Base-by-base conservation (phyloP, 2,113 vertebrate genomes). In the Andinoacara biseriatus region DNA sequence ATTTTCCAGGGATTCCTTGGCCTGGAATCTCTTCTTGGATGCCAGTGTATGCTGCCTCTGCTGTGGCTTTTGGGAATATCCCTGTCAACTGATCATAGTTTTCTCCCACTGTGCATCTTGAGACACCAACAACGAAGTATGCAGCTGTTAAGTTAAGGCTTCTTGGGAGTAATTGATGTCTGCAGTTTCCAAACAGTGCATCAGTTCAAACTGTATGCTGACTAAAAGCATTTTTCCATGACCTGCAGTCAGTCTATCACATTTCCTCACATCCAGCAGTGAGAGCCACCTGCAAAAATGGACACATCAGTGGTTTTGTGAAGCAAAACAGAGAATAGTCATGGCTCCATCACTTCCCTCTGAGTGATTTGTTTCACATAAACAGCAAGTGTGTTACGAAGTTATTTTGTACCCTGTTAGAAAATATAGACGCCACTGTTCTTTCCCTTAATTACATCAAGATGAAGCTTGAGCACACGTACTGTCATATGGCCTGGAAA, bases 151-250 rank as follows among this genome's bases (percentile, higher is more conserved):
- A 33, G 46, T 54, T 54, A 52, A 18, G 24, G 43, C 24, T 31
- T 54, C 26, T 52, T 72, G 67, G 67, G 52, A 49, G 67, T 72
- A 54, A 72, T 29, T 72, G 67, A 72, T 72, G 46, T 72, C 26
- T 72, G 18, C 26, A 72, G 46, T 72, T 33, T 49, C 67, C 67
- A 72, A 54, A 72, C 67, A 72, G 67, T 33, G 6, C 46, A 54
- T 72, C 6, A n/a, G 24, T 72, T 72, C 43, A 46, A 72, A 49
- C 29, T 72, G 31, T 72, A 72, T 72, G 31, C 10, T 52, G 65
- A 46, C 31, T 72, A 72, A 52, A 29, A 52, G 17, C 10, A 54
- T 54, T 31, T 54, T 72, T 57, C 46, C 17, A 49, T 72, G 26
- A 54, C 26, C 67, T 72, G 10, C 52, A 54, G 26, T n/a, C 46